Evolutionary conservation across 2,888 invertebrate genomes (phyloP), one percentile per base, ranked within the genome.

Genomic region (Camponotus fellah): DNA sequence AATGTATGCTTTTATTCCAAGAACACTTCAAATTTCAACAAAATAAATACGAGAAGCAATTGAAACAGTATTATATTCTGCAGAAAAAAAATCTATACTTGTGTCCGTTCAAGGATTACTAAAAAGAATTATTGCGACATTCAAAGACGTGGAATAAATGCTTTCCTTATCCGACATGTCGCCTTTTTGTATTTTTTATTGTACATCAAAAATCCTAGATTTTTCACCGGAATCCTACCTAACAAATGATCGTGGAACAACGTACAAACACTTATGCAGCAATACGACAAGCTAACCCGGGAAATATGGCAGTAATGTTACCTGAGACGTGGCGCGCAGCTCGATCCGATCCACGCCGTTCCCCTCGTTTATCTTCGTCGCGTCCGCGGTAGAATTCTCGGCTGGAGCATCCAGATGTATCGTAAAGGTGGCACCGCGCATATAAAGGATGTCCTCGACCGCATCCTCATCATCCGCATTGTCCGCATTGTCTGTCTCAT

Each of bases 371-470:
- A 79, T 85, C 74, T 86, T 91, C 49, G 89, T 91, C 40, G 87
- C 85, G 80, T 91, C 92, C 60, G 86, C 64, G 43, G 91, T 92
- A 32, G 89, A 86, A 87, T 92, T 92, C 71, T 90, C 91, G 32
- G 87, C 65, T 53, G 86, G 82, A 14, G 91, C 85, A 40, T 94
- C 93, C 58, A 94, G 86, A 88, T 94, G 94, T 92, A 94, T 93
- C 91, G 94, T 93, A 69, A 94, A 93, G 75, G 94, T 93, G 46
- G 92, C 93, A 58, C 94, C 94, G 17, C 93, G 92, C 94, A 94
- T 94, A 91, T 95, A 95, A 79, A 95, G 93, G 83, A 95, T 94
- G 89, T 95, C 95, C 84, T 95, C 95, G 83, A 94, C 94, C 49
- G 92, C 93, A 76, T 95, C 93, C 56, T 93, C 93, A 69, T 91